phyloP scores from a whole-genome alignment of 2,888 invertebrate genomes.

The Anthophora plumipes region DNA sequence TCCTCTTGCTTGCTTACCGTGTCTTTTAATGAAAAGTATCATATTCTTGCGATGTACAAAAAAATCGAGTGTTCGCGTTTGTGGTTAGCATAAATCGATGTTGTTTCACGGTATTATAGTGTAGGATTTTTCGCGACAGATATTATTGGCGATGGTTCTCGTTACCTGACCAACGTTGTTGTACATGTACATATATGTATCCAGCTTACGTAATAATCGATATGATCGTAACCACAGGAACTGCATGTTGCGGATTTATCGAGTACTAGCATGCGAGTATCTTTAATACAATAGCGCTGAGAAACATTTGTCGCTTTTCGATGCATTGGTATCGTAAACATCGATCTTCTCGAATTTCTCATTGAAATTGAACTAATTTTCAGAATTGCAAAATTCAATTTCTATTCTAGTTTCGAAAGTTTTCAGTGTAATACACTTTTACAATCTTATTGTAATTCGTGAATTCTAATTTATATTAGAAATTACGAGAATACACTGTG shows the following conservation, averaged over 20 bases:
- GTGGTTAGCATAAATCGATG: constrained; percentile 35
- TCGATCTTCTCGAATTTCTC: background rate
- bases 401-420: too few species aligned
- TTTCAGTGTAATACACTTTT: background rate
- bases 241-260: constrained; percentile 45
- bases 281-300: constrained; percentile 16
- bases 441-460: too few species aligned
- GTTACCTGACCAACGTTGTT: constrained; percentile 55
- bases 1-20: too few species aligned
- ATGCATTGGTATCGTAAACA: background rate
- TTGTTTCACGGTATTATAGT: constrained; percentile 31
- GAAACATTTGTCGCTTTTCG: constrained; percentile 11
- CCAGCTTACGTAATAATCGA: constrained; percentile 65
- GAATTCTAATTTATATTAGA: too few species aligned
- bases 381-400: too few species aligned
- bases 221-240: constrained; percentile 58
- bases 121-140: constrained; percentile 56
- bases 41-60: background rate
- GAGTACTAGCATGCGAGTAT: constrained; percentile 18
- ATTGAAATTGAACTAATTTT: too few species aligned
- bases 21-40: background rate
- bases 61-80: constrained; percentile 17
- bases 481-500: too few species aligned
- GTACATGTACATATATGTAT: constrained; percentile 43
- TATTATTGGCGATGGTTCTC: constrained; percentile 59